Percentiles rank a stretch among this genome's conserved stretches.
Conservation (phyloP, 2,113 vertebrate species). For the Nesogale talazaci region DNA sequence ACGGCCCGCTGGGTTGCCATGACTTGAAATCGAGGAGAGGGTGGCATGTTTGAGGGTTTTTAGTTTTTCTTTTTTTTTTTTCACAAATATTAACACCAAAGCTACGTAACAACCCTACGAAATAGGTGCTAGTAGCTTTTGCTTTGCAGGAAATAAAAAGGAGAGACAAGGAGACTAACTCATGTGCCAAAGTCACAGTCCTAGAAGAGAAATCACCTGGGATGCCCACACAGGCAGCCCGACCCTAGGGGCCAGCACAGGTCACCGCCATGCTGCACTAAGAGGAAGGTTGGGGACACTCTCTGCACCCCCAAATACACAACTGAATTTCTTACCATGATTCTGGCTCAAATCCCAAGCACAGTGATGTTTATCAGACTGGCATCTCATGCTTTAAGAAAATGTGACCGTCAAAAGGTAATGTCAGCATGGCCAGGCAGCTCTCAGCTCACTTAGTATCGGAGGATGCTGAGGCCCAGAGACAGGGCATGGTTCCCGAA, state of each 20-base stretch:
- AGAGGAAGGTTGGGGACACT: background rate
- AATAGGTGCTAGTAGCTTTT: conserved; percentile 26
- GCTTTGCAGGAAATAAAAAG: conserved; percentile 48
- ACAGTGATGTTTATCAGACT: background rate
- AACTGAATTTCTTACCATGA: background rate
- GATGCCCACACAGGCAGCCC: background rate
- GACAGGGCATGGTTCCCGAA: background rate
- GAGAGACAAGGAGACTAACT: conserved; percentile 23
- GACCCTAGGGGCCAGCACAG: background rate
- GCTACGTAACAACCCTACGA: conserved; percentile 1
- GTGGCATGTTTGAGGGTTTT: no score
- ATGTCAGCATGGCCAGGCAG: background rate
- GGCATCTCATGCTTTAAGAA: background rate
- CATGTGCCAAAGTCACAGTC: background rate
- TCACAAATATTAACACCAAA: background rate
- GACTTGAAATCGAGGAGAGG: no score
- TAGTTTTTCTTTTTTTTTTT: no score
- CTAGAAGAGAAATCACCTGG: background rate
- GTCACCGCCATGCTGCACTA: background rate
- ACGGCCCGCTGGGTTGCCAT: no score
- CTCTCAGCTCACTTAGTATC: background rate
- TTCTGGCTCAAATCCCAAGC: background rate
- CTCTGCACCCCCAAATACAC: background rate
- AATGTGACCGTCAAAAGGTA: background rate
- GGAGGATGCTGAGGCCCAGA: background rate